Evolutionary conservation across 2,888 invertebrate genomes (phyloP), one percentile per base, ranked within the genome.

Genomic region (Lycia hirtaria): DNA sequence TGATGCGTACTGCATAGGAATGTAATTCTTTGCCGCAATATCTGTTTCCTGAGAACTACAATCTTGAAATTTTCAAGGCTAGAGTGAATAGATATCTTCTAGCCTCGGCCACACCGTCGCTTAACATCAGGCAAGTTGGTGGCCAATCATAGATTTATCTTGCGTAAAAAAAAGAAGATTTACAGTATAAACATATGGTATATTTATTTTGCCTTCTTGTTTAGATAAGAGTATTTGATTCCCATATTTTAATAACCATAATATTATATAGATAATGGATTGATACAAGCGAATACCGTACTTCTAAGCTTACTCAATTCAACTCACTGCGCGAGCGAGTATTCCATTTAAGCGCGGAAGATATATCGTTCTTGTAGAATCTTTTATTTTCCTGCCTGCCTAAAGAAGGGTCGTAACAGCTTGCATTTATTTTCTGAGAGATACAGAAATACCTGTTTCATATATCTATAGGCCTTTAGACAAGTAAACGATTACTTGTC

Each of bases 341-440:
- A 30, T 50, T 40, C 69, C 73, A 72, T 72, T 75, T 66, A 64
- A 72, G 71, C 63, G 47, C 71, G 68, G 65, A 76, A 81, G 78
- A 82, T 81, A 81, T 78, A 84, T 82, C 69, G 79, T 72, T 68
- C 68, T 65, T 56, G 78, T 79, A 76, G 73, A 77, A 80, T 75
- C 68, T 81, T 83, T 81, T 83, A 77, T 76, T 78, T 72, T 73
- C 69, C 68, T 62, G 62, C 57, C 52, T 56, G 56, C 62, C 61
- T 62, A 62, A 63, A 65, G 57, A 67, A 69, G 67, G 70, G 70
- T 66, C 65, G 79, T 80, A 81, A 81, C 78, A 78, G 78, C 81
- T 79, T 80, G 80, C 80, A 80, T 83, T 84, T 84, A 81, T 83
- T 81, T 79, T 72, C 73, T 69, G 67, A 78, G 73, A 75, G 76